Evolutionary conservation across 1,140 invertebrate species (phyloP).

Genomic region (Helicorthomorpha holstii): DNA sequence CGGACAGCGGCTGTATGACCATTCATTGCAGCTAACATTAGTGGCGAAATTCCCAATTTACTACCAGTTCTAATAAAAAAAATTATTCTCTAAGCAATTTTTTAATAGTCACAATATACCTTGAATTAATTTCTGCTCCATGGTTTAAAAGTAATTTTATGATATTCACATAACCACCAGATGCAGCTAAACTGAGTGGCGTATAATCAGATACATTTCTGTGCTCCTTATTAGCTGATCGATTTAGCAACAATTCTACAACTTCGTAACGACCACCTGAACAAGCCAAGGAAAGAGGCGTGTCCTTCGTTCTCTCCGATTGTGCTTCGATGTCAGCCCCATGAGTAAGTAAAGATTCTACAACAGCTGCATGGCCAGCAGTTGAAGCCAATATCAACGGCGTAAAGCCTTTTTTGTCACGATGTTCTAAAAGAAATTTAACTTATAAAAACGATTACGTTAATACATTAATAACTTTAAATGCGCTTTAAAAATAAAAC

Average conservation of each 20-base stretch:
- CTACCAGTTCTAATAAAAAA: slow-evolving; percentile 56
- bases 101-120: slow-evolving; percentile 15
- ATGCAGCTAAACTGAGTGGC: slow-evolving; percentile 89
- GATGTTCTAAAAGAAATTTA: slow-evolving; percentile 62
- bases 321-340: slow-evolving; percentile 93
- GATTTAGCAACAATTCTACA: slow-evolving; percentile 73
- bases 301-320: slow-evolving; percentile 97
- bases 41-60: slow-evolving; percentile 92
- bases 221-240: slow-evolving; percentile 94
- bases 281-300: slow-evolving; percentile 90
- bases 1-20: slow-evolving; percentile 70
- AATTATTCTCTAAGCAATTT: background rate
- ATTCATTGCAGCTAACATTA: slow-evolving; percentile 99
- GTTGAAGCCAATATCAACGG: slow-evolving; percentile 93
- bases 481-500: background rate
- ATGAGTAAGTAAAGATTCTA: slow-evolving; percentile 81
- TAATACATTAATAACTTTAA: background rate
- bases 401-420: slow-evolving; percentile 98
- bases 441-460: too few species aligned
- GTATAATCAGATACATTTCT: slow-evolving; percentile 99
- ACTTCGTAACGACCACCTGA: slow-evolving; percentile 93
- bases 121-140: slow-evolving; percentile 95
- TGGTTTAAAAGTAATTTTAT: slow-evolving; percentile 75
- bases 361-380: slow-evolving; percentile 85
- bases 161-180: slow-evolving; percentile 96